Base-by-base conservation (phyloP, 2,888 invertebrate species). In the Hedya salicella region DNA sequence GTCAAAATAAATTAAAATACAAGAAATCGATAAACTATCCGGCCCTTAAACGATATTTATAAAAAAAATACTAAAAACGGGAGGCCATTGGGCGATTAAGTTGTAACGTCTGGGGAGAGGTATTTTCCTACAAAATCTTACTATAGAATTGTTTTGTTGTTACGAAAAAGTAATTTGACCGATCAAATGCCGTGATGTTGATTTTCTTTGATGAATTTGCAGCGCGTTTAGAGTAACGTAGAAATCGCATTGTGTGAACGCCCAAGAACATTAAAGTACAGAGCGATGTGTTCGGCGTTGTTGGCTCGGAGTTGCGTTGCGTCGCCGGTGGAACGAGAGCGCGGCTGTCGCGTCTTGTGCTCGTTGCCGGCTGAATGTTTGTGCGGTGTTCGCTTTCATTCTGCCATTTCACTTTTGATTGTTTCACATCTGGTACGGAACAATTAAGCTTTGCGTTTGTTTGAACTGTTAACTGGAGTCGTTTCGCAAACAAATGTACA, bases 331-430 rank as follows among this genome's bases (percentile, higher is more conserved):
- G 36, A 36, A 9, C 3, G 13, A 42, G 16, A 44, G 57, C 19
- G 17, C 1, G 13, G n/a, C 57, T 46, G 46, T 57, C 57, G 57
- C 57, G 57, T 57, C 57, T 57, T 57, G 46, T 57, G 57, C 46
- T 57, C 57, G 46, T 57, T 57, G 57, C 32, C 57, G 57, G 46
- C 32, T 68, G 46, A 9, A 5, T 36, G 52, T 62, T 57, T 59
- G 40, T 68, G 56, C 67, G 73, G 75, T 75, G 68, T 70, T 68
- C 69, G 71, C 71, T 66, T 72, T 68, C 52, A 71, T 74, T 69
- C 67, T 56, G 42, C 44, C 49, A 21, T 39, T 11, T 56, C 56
- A 30, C 36, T 46, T 30, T 50, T 19, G 40, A n/a, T 17, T 25
- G 49, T 48, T 19, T 4, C 25, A 25, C 3, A 4, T 17, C 25